Conservation (phyloP, 2,113 vertebrate genomes). For the Tragelaphus imberbis region DNA sequence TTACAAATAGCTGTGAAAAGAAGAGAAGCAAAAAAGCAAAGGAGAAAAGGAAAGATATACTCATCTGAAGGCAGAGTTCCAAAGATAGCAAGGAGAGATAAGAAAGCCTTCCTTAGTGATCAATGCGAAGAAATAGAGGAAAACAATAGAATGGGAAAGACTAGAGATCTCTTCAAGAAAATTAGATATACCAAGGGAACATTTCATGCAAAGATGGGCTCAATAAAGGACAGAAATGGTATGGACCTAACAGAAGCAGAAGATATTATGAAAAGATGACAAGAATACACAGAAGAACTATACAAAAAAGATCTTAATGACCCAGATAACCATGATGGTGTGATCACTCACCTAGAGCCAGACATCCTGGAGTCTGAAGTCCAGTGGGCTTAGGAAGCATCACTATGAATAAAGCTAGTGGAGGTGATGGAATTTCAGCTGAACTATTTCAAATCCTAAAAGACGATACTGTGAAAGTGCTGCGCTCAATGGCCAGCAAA, state of each 20-base stretch:
- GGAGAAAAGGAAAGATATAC: background rate
- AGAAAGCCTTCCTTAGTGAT: background rate
- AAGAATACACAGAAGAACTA: background rate
- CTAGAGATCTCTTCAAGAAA: background rate
- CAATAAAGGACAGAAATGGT: background rate
- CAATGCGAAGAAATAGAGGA: background rate
- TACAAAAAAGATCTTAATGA: background rate
- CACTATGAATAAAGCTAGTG: background rate
- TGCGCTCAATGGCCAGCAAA: background rate
- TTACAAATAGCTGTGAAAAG: background rate
- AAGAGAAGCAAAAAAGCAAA: background rate
- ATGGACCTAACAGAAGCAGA: background rate
- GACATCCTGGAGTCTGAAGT: background rate
- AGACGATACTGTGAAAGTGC: background rate
- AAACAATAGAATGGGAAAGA: background rate
- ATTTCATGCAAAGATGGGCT: background rate
- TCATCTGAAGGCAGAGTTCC: background rate
- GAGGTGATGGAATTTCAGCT: background rate
- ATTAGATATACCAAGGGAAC: background rate
- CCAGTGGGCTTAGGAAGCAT: background rate
- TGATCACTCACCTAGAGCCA: background rate
- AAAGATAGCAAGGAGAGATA: background rate
- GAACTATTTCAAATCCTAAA: background rate
- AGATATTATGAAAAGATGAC: background rate
- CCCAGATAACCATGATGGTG: background rate